Conservation (phyloP, 2,113 vertebrate genomes). For the Pterophyllum scalare region DNA sequence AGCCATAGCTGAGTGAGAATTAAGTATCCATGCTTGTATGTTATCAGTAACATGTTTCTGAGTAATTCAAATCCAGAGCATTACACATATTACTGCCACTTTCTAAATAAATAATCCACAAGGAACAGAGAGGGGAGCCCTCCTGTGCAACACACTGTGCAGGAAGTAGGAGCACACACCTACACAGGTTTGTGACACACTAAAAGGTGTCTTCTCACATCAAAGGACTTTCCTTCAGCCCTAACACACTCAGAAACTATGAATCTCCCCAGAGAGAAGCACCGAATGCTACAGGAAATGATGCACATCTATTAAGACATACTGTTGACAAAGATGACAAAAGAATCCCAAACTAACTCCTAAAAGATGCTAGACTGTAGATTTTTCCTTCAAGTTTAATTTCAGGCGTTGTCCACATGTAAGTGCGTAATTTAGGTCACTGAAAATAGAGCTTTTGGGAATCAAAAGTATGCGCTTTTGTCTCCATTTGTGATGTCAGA, state of each 20-base stretch:
- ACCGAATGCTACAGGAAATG: not conserved
- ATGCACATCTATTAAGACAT: not conserved
- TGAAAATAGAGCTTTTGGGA: too few relatives aligned
- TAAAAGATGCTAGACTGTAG: not conserved
- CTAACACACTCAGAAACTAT: conserved; percentile 7
- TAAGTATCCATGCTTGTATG: not conserved
- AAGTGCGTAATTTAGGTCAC: too few relatives aligned
- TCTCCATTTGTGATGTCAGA: too few relatives aligned
- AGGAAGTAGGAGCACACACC: conserved; percentile 35
- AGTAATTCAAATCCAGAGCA: not conserved
- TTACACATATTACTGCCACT: not conserved
- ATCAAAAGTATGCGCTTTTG: too few relatives aligned
- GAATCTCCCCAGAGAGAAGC: not conserved
- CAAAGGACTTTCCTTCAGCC: not conserved
- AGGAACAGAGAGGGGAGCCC: conserved; percentile 27
- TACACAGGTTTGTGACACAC: conserved; percentile 5
- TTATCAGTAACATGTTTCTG: not conserved
- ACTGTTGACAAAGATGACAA: not conserved
- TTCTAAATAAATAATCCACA: not conserved
- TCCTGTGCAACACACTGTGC: not conserved
- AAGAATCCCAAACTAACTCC: not conserved
- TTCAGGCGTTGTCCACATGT: too few relatives aligned
- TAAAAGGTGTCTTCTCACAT: conserved; percentile 26
- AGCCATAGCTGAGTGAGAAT: not conserved
- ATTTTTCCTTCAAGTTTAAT: not conserved